Conservation (phyloP, 2,113 vertebrate genomes). For the Lepidothrix coronata region DNA sequence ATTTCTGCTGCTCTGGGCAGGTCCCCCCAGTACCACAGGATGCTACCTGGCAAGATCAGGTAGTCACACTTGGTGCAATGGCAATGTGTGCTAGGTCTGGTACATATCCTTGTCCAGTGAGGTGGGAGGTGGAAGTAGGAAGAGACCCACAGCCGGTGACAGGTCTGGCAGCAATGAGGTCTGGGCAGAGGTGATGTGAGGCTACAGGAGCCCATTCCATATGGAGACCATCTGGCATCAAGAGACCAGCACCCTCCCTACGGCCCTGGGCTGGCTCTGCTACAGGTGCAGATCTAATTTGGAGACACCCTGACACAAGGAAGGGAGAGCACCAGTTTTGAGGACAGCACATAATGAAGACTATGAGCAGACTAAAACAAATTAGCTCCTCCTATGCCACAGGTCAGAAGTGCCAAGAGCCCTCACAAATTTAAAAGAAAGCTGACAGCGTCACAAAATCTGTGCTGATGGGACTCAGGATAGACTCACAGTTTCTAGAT, state of each 20-base stretch:
- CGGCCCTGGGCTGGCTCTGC: background rate
- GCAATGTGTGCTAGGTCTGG: background rate
- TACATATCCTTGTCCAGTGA: background rate
- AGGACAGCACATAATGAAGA: background rate
- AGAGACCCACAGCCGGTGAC: background rate
- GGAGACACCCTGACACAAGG: background rate
- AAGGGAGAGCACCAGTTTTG: background rate
- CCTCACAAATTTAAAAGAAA: background rate
- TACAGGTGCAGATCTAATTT: background rate
- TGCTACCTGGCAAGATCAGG: background rate
- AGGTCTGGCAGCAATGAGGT: fast-evolving
- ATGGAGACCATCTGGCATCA: background rate
- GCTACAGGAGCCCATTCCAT: background rate
- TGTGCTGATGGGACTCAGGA: background rate
- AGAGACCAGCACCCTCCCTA: background rate
- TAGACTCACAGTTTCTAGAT: fast-evolving
- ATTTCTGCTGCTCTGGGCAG: background rate
- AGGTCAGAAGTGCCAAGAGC: background rate
- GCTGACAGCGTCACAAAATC: background rate
- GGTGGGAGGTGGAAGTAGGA: background rate
- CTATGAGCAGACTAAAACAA: background rate
- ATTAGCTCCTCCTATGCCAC: background rate
- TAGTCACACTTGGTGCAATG: background rate
- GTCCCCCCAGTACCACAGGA: background rate
- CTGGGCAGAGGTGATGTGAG: background rate